phyloP scores from a whole-genome alignment of 1,140 invertebrate genomes.

The Drosophila serrata region DNA sequence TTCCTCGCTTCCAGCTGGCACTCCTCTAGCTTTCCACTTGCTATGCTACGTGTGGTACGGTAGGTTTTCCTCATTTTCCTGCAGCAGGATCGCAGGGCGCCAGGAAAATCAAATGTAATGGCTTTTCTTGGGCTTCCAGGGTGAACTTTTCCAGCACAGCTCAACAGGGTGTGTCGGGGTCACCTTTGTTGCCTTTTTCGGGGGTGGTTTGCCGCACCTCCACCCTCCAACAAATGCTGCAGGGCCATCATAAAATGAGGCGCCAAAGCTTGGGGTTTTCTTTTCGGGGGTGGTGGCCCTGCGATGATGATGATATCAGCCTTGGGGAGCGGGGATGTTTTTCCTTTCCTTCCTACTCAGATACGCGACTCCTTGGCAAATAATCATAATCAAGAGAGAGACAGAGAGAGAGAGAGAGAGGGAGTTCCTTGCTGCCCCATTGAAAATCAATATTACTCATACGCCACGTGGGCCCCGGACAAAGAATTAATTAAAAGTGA shows the following conservation, averaged over 20 bases:
- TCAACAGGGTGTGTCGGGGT: constrained; percentile 54
- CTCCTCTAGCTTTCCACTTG: constrained; percentile 58
- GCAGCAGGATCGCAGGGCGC: constrained; percentile 25
- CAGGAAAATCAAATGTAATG: constrained; percentile 38
- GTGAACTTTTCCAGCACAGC: constrained; percentile 20
- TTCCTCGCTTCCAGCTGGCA: constrained; percentile 50
- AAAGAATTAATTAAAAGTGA: constrained; percentile 51
- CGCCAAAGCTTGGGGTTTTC: constrained; percentile 6
- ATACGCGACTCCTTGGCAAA: constrained; percentile 4
- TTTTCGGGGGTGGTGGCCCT: constrained; percentile 5
- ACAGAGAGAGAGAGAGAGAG: too few species aligned
- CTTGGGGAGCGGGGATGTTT: constrained; percentile 28
- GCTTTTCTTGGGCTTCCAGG: constrained; percentile 32
- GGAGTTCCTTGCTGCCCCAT: too few species aligned
- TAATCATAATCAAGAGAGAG: constrained; percentile 30
- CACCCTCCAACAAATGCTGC: neutral
- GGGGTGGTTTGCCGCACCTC: constrained; percentile 35
- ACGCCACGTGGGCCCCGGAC: constrained; percentile 45
- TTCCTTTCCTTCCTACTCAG: constrained; percentile 6
- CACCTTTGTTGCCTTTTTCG: constrained; percentile 47
- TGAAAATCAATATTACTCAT: constrained; percentile 58
- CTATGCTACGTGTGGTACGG: constrained; percentile 2
- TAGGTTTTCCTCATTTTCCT: constrained; percentile 25
- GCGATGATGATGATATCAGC: constrained; percentile 62
- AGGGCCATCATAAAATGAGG: constrained; percentile 35